Evolutionary conservation across 2,113 vertebrate genomes (phyloP), one percentile per base, ranked within the genome.

Genomic region (Hystrix cristata): DNA sequence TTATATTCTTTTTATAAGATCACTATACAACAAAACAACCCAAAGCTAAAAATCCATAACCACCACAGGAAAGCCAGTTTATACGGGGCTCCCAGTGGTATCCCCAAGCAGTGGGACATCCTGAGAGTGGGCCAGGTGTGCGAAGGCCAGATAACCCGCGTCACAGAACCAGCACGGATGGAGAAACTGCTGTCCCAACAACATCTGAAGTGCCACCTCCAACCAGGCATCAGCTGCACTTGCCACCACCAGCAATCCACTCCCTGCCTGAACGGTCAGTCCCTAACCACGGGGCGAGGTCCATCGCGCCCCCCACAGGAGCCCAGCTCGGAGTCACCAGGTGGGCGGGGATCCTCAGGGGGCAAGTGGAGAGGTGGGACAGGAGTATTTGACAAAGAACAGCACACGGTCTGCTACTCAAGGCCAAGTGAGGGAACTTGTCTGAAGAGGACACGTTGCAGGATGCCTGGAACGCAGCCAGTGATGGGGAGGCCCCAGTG

Each of bases 1-100:
- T 48, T 57, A 59, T 83, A 59, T 51, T 25, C 4, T 82, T 82
- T 25, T 90, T 71, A 62, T 14, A 57, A 23, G 31, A 69, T 85
- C 48, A 64, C 19, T 72, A 88, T 10, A 72, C 83, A 79, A 76
- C 25, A 48, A 84, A 55, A 65, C 46, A 82, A 82, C 16, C 5
- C 38, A 71, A 94, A 86, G 3, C n/a, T 23, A 89, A 85, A 88
- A 81, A 43, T 38, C 51, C 43, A 88, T 89, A 95, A 78, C 46
- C n/a, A 53, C 46, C 80, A 81, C 12, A 76, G 59, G 38, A 94
- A 64, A 88, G 55, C 46, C 19, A 15, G 51, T 31, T 51, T n/a
- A 53, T 1, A 29, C 21, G 15, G 14, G 25, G n/a, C n/a, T 82
- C n/a, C 62, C 5, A n/a, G 25, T n/a, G 31, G 34, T 11, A 7